Conservation (phyloP, 2,888 invertebrate species). For the Bursaphelenchus okinawaensis region DNA sequence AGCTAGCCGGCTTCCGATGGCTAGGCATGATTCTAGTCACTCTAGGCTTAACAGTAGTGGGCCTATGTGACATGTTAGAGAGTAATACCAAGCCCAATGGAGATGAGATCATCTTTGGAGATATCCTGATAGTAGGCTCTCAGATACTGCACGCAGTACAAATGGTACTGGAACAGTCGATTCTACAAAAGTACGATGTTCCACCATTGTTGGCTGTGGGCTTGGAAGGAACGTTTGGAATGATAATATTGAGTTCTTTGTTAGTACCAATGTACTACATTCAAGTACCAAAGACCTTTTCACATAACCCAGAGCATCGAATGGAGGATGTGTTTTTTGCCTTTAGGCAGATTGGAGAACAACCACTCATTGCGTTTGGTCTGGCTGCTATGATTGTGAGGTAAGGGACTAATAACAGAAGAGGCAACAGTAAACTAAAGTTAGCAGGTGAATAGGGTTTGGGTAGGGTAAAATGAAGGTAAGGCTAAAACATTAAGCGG, state of each 20-base stretch:
- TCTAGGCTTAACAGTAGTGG: constrained; percentile 59
- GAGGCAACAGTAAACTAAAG: no score
- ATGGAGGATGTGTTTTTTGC: constrained; percentile 82
- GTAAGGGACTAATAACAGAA: no score
- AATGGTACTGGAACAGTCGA: constrained; percentile 91
- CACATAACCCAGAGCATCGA: constrained; percentile 66
- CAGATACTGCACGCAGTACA: constrained; percentile 74
- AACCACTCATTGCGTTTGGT: constrained; percentile 65
- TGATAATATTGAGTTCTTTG: constrained; percentile 55
- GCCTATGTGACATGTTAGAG: constrained; percentile 23
- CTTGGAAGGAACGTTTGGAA: constrained; percentile 68
- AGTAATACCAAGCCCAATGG: constrained; percentile 28
- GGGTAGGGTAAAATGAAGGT: no score
- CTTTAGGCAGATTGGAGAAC: constrained; percentile 73
- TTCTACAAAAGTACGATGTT: constrained; percentile 75
- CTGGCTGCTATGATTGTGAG: constrained; percentile 55
- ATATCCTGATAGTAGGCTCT: constrained; percentile 65
- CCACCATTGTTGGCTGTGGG: constrained; percentile 85
- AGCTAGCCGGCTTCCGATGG: constrained; percentile 59
- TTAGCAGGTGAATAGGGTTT: no score
- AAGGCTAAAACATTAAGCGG: no score
- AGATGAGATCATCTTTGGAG: constrained; percentile 70
- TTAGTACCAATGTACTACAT: constrained; percentile 76
- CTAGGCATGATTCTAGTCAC: constrained; percentile 60
- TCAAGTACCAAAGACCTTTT: constrained; percentile 72